Conservation (phyloP, 2,797 vertebrate genomes). For the Synanceia verrucosa region DNA sequence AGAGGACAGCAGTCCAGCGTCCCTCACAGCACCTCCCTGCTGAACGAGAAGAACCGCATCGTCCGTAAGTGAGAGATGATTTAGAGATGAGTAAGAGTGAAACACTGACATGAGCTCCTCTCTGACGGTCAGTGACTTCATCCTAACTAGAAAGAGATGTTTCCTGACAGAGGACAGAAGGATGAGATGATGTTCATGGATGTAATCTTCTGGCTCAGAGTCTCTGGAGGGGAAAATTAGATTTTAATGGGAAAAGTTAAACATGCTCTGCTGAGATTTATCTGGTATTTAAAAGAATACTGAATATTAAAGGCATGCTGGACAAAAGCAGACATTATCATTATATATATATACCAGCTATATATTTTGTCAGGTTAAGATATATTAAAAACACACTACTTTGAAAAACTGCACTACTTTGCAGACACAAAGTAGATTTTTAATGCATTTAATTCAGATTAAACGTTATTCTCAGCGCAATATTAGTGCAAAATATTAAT, state of each 20-base stretch:
- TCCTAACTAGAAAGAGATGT: not conserved
- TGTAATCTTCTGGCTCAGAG: too few relatives aligned
- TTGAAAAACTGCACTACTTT: not conserved
- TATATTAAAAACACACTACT: too few relatives aligned
- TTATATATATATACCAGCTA: too few relatives aligned
- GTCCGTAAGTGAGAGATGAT: slow-evolving; percentile 83
- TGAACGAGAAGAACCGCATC: slow-evolving; percentile 88
- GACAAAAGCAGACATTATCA: too few relatives aligned
- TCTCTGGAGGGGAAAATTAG: not conserved
- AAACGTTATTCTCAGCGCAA: too few relatives aligned
- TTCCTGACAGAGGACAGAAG: too few relatives aligned
- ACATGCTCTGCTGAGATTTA: not conserved
- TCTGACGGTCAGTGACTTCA: not conserved
- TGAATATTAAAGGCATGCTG: too few relatives aligned
- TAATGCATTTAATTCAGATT: not conserved
- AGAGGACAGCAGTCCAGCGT: slow-evolving; percentile 64
- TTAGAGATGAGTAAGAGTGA: too few relatives aligned
- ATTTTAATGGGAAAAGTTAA: not conserved
- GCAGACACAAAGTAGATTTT: too few relatives aligned
- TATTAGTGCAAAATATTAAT: too few relatives aligned
- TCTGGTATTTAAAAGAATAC: not conserved
- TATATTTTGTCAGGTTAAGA: too few relatives aligned
- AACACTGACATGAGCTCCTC: not conserved
- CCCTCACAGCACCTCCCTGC: slow-evolving; percentile 78
- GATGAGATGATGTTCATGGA: too few relatives aligned